Conservation (phyloP, 2,888 invertebrate species). For the Cylloceria caligata region DNA sequence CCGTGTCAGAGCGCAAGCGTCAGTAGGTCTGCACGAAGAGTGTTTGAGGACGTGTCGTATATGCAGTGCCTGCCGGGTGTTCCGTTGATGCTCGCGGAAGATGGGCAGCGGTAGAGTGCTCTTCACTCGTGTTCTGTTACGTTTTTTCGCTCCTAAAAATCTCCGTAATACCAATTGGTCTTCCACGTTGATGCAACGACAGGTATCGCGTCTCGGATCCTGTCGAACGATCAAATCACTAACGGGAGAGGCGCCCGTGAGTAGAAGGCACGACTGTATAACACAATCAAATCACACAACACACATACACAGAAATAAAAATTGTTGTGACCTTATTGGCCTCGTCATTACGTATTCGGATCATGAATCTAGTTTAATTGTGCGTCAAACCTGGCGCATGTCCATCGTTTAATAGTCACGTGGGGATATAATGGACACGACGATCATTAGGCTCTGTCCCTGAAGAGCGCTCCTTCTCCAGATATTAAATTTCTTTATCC, state of each 20-base stretch:
- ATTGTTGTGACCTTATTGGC: conserved; percentile 34
- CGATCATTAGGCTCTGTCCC: conserved; percentile 33
- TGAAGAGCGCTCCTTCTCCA: not conserved
- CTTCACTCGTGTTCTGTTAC: conserved; percentile 46
- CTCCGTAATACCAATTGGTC: conserved; percentile 18
- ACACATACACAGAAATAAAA: conserved; percentile 4
- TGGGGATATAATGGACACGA: conserved; percentile 49
- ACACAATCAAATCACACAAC: not conserved
- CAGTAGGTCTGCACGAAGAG: not conserved
- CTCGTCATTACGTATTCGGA: conserved; percentile 54
- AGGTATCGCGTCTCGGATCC: conserved; percentile 21
- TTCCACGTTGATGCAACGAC: conserved; percentile 2
- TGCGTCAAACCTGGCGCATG: conserved; percentile 66
- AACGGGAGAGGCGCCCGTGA: conserved; percentile 57
- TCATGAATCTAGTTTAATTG: conserved; percentile 25
- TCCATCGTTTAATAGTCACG: conserved; percentile 62
- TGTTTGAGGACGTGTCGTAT: conserved; percentile 1
- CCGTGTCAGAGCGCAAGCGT: conserved; percentile 37
- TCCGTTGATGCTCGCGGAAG: conserved; percentile 44
- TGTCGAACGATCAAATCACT: conserved; percentile 37
- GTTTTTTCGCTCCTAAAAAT: conserved; percentile 45
- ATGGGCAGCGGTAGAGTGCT: conserved; percentile 55
- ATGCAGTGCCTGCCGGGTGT: conserved; percentile 33
- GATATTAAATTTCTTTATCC: too few species aligned
- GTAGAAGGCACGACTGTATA: conserved; percentile 13